A percentile compares a stretch with the other conserved stretches of the same genome.
These are phyloP conservation scores for Pteropus alecto DNA, from an alignment of 2,113 vertebrate species.

Conservation along the genomic window DNA sequence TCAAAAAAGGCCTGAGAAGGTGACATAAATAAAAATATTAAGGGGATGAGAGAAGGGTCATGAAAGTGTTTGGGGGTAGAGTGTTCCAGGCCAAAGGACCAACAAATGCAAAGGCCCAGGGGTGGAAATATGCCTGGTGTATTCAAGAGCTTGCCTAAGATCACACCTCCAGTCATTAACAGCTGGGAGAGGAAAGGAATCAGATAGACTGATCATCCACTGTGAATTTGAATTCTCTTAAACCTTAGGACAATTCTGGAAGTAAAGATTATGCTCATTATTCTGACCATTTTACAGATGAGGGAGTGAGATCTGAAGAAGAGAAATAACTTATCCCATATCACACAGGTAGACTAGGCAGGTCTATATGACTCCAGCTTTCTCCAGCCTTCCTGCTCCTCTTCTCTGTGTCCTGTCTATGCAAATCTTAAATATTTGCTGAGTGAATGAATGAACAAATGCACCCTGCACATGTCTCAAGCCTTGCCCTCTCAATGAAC, in stretches of 20 bases:
- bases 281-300: neutral
- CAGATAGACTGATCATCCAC: neutral
- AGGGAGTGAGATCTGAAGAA: neutral
- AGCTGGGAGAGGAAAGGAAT: neutral
- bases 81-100: neutral
- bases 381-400: neutral
- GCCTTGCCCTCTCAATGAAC: neutral
- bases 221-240: neutral
- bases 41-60: neutral
- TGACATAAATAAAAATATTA: neutral
- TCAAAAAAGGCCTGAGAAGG: neutral
- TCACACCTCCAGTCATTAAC: neutral
- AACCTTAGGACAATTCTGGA: neutral
- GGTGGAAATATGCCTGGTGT: neutral
- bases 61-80: neutral
- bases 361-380: neutral
- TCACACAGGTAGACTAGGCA: neutral
- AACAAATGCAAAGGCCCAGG: slow-evolving; percentile 12
- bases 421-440: neutral
- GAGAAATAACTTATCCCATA: neutral
- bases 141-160: neutral
- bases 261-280: neutral
- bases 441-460: neutral
- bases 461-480: neutral
- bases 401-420: neutral